phyloP scores from a whole-genome alignment of 2,113 vertebrate species.

The Melanotaenia duboulayi region DNA sequence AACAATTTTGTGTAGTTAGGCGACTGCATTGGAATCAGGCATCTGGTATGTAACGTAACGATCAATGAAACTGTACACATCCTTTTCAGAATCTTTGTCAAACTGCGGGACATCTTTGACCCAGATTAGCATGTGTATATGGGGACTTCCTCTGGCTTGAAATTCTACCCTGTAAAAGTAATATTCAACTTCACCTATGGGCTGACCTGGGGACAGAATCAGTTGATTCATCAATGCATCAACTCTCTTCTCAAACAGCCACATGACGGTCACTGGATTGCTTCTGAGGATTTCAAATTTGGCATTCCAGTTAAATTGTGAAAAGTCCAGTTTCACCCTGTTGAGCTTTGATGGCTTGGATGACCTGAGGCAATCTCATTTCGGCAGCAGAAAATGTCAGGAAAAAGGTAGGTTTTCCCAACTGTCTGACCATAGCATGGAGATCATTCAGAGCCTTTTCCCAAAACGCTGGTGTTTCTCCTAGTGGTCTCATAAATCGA shows the following conservation, averaged over 20 bases:
- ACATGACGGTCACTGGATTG: not conserved
- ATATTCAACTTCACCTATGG: not conserved
- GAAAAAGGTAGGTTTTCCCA: not conserved
- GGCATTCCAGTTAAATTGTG: not conserved
- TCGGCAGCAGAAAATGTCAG: not conserved
- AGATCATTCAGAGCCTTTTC: too few species aligned
- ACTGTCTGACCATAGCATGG: too few species aligned
- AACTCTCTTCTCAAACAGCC: not conserved
- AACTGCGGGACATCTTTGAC: not conserved
- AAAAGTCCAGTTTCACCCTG: not conserved
- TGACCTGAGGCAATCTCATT: not conserved
- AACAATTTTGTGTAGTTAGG: too few species aligned
- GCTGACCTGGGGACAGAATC: not conserved
- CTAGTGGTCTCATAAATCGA: too few species aligned
- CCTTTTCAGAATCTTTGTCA: not conserved
- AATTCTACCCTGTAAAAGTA: not conserved
- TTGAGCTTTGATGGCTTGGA: not conserved
- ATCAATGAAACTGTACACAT: not conserved
- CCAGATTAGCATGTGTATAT: not conserved
- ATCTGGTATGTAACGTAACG: too few species aligned
- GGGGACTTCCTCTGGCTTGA: not conserved
- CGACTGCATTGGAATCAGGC: too few species aligned
- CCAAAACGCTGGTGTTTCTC: too few species aligned
- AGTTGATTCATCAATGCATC: not conserved
- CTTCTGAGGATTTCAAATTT: not conserved